Conservation (phyloP, 2,113 vertebrate genomes). For the Xenopus borealis region DNA sequence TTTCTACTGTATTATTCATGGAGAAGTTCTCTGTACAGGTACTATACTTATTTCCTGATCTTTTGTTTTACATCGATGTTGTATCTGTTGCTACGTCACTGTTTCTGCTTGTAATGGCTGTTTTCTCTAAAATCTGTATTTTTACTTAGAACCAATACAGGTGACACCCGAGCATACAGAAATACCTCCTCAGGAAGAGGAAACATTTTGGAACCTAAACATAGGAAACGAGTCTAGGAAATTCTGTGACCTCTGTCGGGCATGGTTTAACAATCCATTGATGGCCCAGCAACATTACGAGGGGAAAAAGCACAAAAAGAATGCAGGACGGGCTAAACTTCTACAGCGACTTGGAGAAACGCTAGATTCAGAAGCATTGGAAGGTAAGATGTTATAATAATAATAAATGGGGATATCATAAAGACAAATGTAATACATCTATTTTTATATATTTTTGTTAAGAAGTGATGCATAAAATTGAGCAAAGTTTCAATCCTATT, state of each 20-base stretch:
- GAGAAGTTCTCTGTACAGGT: too few relatives aligned
- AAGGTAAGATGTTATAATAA: slow-evolving; percentile 22
- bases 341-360: slow-evolving; percentile 73
- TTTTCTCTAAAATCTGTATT: too few relatives aligned
- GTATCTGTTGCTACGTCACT: too few relatives aligned
- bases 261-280: slow-evolving; percentile 80
- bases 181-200: slow-evolving; percentile 47
- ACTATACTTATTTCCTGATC: too few relatives aligned
- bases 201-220: slow-evolving; percentile 48
- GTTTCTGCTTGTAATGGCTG: too few relatives aligned
- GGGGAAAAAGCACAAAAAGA: slow-evolving; percentile 77
- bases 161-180: slow-evolving; percentile 53
- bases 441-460: too few relatives aligned
- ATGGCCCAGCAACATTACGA: slow-evolving; percentile 81
- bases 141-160: slow-evolving; percentile 13
- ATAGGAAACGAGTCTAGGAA: slow-evolving; percentile 69
- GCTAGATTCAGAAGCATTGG: slow-evolving; percentile 54
- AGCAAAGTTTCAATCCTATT: too few relatives aligned
- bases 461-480: too few relatives aligned
- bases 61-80: too few relatives aligned
- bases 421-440: too few relatives aligned
- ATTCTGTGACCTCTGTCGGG: slow-evolving; percentile 73
- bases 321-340: slow-evolving; percentile 69
- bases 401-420: too few relatives aligned
- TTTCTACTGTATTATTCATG: too few relatives aligned